These are phyloP conservation scores for Epistrophella euchroma DNA, from an alignment of 2,888 invertebrate species.

Conservation along the genomic window DNA sequence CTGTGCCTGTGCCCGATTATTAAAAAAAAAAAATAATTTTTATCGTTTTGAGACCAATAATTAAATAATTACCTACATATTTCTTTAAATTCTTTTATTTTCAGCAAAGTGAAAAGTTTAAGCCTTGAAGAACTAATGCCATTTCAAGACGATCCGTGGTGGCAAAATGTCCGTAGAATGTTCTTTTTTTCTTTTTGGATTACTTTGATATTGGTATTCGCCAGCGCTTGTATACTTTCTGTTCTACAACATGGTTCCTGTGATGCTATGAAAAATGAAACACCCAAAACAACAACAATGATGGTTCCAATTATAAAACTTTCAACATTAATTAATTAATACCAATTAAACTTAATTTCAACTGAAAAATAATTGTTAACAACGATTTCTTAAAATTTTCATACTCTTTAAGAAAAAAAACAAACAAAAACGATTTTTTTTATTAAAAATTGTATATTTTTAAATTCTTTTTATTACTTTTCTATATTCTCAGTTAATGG, in stretches of 20 bases:
- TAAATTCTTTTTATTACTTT: too few relatives aligned
- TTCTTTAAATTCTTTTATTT: conserved; percentile 18
- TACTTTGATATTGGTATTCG: conserved; percentile 84
- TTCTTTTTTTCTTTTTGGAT: conserved; percentile 85
- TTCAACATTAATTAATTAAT: conserved; percentile 21
- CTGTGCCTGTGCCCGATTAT: too few relatives aligned
- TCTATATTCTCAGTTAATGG: too few relatives aligned
- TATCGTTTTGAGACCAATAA: background rate
- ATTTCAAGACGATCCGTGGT: conserved; percentile 84
- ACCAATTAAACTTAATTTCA: background rate
- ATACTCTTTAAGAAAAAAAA: background rate
- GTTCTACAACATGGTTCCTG: conserved; percentile 77
- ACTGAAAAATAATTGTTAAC: background rate
- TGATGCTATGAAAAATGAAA: conserved; percentile 49
- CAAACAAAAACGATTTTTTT: too few relatives aligned
- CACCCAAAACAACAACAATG: conserved; percentile 48
- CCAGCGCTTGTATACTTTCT: conserved; percentile 83
- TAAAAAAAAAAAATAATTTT: too few relatives aligned
- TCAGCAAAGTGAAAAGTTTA: conserved; percentile 81
- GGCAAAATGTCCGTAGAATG: conserved; percentile 84
- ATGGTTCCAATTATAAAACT: conserved; percentile 39
- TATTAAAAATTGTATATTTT: too few relatives aligned
- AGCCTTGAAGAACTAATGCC: conserved; percentile 85
- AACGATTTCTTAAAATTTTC: background rate
- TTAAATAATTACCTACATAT: background rate